phyloP scores from a whole-genome alignment of 2,113 vertebrate species.

The Platichthys flesus region DNA sequence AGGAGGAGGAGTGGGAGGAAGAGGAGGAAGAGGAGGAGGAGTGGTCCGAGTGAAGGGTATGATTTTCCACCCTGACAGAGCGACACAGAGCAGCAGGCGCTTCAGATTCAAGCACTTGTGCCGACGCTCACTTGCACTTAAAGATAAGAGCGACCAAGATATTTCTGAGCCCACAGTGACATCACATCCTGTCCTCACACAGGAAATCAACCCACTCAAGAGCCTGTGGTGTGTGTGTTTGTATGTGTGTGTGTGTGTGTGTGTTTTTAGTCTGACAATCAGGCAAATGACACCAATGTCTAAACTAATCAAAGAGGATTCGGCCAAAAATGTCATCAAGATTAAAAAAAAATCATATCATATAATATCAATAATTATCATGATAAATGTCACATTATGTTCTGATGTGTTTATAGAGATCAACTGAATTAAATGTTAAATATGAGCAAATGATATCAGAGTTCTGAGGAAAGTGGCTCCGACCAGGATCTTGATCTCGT shows the following conservation, averaged over 20 bases:
- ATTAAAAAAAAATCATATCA: no score
- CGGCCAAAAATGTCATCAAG: no score
- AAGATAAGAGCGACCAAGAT: constrained; percentile 34
- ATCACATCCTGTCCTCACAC: constrained; percentile 62
- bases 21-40: constrained; percentile 33
- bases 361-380: no score
- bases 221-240: neutral
- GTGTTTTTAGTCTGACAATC: no score
- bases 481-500: no score
- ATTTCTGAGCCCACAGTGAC: constrained; percentile 50
- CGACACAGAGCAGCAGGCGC: constrained; percentile 61
- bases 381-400: no score
- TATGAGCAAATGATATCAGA: neutral
- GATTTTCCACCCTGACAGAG: constrained; percentile 35
- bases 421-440: no score
- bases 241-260: no score
- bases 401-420: no score
- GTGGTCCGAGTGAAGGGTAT: constrained; percentile 40
- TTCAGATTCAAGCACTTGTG: constrained; percentile 38
- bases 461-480: neutral
- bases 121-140: constrained; percentile 38
- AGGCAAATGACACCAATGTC: no score
- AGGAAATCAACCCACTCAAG: constrained; percentile 14
- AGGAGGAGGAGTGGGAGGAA: constrained; percentile 26
- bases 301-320: neutral